Percentiles rank a stretch among this genome's conserved stretches.
These are phyloP conservation scores for Papilio elwesi DNA, from an alignment of 2,888 invertebrate species.

Conservation along the genomic window DNA sequence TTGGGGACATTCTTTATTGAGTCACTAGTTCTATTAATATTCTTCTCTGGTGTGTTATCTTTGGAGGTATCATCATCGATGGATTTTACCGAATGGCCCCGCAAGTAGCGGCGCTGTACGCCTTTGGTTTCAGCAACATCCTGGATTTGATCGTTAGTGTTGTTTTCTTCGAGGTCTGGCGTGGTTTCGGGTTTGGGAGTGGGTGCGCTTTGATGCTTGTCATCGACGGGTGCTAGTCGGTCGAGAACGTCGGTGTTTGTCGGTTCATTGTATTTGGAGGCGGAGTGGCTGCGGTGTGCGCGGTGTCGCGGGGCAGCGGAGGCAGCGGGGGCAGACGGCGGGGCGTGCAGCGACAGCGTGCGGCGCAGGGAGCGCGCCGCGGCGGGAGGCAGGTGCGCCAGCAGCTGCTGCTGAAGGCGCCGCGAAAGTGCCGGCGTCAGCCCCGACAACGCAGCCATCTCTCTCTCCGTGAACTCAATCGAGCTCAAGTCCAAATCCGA, in stretches of 20 bases:
- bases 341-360: conserved; percentile 84
- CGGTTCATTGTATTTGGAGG: conserved; percentile 36
- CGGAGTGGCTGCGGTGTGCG: conserved; percentile 61
- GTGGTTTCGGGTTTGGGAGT: conserved; percentile 12
- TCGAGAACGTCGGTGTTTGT: conserved; percentile 34
- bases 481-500: conserved; percentile 88
- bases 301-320: conserved; percentile 55
- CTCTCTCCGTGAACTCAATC: conserved; percentile 87
- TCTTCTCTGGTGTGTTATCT: conserved; percentile 29
- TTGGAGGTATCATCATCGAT: conserved; percentile 21
- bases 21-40: neutral
- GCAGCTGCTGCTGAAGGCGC: conserved; percentile 88
- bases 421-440: conserved; percentile 89
- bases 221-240: conserved; percentile 41
- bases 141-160: conserved; percentile 12
- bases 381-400: conserved; percentile 88
- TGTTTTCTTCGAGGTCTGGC: neutral
- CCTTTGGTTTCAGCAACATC: conserved; percentile 22
- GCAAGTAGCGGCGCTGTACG: conserved; percentile 38
- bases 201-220: conserved; percentile 10
- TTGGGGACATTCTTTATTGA: neutral
- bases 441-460: conserved; percentile 80
- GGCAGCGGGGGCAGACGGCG: conserved; percentile 48
- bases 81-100: conserved; percentile 52
- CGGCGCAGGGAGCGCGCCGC: conserved; percentile 87